Evolutionary conservation across 2,113 vertebrate genomes (phyloP), one percentile per base, ranked within the genome.

Genomic region (Neopipo cinnamomea): DNA sequence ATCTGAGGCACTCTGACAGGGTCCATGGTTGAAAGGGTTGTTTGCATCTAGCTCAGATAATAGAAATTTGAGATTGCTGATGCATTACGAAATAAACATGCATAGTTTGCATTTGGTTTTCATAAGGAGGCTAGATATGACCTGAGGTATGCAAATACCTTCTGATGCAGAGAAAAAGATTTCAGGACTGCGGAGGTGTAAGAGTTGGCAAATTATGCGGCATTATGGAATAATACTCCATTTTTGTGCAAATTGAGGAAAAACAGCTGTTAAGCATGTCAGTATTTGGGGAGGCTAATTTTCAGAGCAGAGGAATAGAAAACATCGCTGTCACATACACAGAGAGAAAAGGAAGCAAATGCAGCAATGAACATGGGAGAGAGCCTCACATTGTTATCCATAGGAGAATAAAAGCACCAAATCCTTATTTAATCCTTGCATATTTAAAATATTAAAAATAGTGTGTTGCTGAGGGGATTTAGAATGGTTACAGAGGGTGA

Each of bases 371-470:
- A 35, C 79, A 93, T 73, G 63, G 88, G 59, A 88, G 58, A 92
- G 42, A 95, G 42, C 49, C 66, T 94, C 78, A 41, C 0, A 3
- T 66, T 92, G 47, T 78, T 94, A 79, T 70, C 84, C 68, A 66
- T 18, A 61, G 79, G 50, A 96, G 44, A 89, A 96, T 94, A 90
- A 95, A 88, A 93, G 66, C 49, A 92, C 23, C 71, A 94, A 95
- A 94, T 96, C 89, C 89, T 93, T 92, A 93, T 88, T 91, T 96
- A 97, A 97, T 96, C 93, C 94, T 93, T 71, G 31, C 50, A 67
- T 97, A 70, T 92, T 97, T 96, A 89, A 96, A 96, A 94, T 91
- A 96, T 96, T 96, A 89, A 95, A 96, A 97, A 88, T 37, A 88
- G 82, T 91, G 85, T 35, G 27, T 59, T 79, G 91, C 76, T 72